Evolutionary conservation across 2,888 invertebrate genomes (phyloP).

Genomic region (Drosophila mimica): DNA sequence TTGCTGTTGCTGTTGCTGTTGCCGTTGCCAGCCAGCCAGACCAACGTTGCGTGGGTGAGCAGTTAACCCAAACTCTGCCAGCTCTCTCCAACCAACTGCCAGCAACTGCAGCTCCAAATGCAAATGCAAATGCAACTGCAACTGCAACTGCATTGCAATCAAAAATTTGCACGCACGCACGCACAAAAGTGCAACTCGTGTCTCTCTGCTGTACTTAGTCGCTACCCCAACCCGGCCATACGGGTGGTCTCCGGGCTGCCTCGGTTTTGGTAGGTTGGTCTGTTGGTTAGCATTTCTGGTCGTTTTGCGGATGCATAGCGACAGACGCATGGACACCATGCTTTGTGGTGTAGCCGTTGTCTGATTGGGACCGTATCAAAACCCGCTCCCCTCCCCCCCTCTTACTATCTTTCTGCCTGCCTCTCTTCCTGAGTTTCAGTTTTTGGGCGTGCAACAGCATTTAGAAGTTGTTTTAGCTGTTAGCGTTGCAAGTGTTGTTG

Average conservation of each 20-base stretch:
- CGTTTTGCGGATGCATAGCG: slow-evolving; percentile 64
- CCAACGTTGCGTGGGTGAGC: slow-evolving; percentile 41
- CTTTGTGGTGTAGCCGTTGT: slow-evolving; percentile 58
- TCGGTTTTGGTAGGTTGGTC: slow-evolving; percentile 42
- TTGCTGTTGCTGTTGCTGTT: slow-evolving; percentile 21
- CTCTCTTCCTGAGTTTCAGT: neutral
- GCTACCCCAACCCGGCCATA: neutral
- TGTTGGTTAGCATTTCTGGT: slow-evolving; percentile 65
- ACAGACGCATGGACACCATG: slow-evolving; percentile 56
- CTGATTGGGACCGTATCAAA: slow-evolving; percentile 25
- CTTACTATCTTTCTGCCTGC: neutral
- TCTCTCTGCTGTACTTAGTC: slow-evolving; percentile 38
- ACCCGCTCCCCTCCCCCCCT: too few relatives aligned
- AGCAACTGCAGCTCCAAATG: neutral
- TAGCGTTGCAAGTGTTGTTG: neutral
- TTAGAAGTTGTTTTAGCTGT: neutral
- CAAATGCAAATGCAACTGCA: slow-evolving; percentile 8
- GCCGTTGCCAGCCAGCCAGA: slow-evolving; percentile 31
- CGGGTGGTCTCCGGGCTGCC: slow-evolving; percentile 20
- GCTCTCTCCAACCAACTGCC: neutral
- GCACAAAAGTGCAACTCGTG: slow-evolving; percentile 53
- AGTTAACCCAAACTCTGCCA: slow-evolving; percentile 31
- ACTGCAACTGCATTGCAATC: slow-evolving; percentile 55
- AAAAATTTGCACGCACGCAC: slow-evolving; percentile 73
- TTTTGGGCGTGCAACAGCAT: neutral